Evolutionary conservation across 2,113 vertebrate genomes (phyloP).

Genomic region (Poecile atricapillus): DNA sequence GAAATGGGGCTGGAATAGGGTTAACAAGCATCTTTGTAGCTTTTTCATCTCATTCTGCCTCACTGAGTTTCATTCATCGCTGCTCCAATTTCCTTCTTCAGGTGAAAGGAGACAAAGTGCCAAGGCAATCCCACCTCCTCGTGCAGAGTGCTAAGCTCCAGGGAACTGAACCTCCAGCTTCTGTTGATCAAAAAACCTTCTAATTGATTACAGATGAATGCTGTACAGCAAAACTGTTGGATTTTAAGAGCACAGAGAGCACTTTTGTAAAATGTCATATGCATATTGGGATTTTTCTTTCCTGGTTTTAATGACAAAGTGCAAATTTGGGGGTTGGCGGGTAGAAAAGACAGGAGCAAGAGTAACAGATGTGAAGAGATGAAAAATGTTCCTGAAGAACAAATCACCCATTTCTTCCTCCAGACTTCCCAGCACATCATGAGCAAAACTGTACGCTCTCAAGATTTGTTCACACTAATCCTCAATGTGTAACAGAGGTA

Average conservation of each 20-base stretch:
- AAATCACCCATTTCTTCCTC: neutral
- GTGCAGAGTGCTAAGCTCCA: constrained; percentile 26
- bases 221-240: neutral
- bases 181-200: constrained; percentile 57
- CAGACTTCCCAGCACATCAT: neutral
- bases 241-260: constrained; percentile 63
- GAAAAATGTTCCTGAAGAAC: neutral
- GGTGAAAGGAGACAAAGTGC: constrained; percentile 37
- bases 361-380: neutral
- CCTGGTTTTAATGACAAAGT: constrained; percentile 57
- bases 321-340: neutral
- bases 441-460: rapidly evolving
- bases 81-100: constrained; percentile 22
- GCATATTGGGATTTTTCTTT: constrained; percentile 47
- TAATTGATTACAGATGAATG: constrained; percentile 58
- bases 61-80: constrained; percentile 2
- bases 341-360: constrained; percentile 2
- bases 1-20: neutral
- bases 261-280: constrained; percentile 62
- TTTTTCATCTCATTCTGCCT: constrained; percentile 38
- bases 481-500: neutral
- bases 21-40: neutral
- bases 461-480: neutral
- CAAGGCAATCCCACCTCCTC: constrained; percentile 44
- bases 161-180: constrained; percentile 54